A percentile compares a stretch with the other conserved stretches of the same genome.
phyloP scores from a whole-genome alignment of 2,113 vertebrate genomes.

The Vidua macroura region DNA sequence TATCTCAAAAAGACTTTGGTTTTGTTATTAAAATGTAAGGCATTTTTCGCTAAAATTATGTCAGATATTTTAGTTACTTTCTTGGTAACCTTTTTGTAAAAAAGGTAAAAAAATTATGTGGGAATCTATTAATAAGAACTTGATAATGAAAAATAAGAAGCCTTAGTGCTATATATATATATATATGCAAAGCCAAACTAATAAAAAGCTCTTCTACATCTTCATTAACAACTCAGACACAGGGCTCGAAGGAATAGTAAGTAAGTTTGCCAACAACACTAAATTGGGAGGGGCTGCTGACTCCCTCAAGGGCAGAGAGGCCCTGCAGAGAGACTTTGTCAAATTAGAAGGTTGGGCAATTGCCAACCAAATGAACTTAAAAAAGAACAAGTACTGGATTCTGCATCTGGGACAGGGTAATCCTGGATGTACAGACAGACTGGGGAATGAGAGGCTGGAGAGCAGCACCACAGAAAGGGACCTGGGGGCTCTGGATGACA shows the following conservation, averaged over 20 bases:
- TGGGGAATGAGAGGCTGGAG: background rate
- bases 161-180: no score
- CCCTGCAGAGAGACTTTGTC: background rate
- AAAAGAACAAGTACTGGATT: background rate
- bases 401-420: background rate
- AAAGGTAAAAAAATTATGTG: background rate
- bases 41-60: background rate
- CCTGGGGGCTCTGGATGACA: background rate
- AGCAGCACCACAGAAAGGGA: background rate
- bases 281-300: background rate
- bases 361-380: background rate
- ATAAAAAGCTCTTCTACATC: background rate
- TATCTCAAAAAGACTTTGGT: background rate
- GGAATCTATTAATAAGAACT: background rate
- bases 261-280: background rate
- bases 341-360: background rate
- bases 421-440: background rate
- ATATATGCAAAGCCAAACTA: background rate
- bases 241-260: background rate
- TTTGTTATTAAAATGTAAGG: background rate
- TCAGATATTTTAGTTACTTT: background rate
- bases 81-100: background rate
- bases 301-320: background rate
- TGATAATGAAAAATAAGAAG: background rate
- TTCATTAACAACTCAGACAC: background rate